Evolutionary conservation across 1,140 invertebrate species (phyloP), one percentile per base, ranked within the genome.

Genomic region (Bombus balteatus): DNA sequence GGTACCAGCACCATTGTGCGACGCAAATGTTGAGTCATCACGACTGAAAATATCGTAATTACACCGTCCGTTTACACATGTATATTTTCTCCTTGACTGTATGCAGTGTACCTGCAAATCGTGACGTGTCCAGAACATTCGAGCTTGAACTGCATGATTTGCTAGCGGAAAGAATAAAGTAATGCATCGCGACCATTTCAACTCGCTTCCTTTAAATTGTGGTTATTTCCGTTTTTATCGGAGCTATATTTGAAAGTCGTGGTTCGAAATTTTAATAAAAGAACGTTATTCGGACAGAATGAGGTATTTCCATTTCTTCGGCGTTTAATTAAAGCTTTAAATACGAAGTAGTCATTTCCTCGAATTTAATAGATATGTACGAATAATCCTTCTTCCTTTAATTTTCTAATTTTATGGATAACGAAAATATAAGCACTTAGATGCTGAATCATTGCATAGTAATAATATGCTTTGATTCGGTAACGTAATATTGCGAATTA

Each of bases 21-120:
- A 83, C 82, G 86, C 75, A 88, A 78, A 71, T 82, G 89, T 90
- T 90, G 89, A 90, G 70, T 90, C 89, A 90, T 77, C 66, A 41
- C 32, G 5, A 34, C 88, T 82, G 65, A 62, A 87, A 89, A 89
- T 84, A 89, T 87, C 81, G 68, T 81, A 85, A 84, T 87, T 81
- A 81, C 77, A 74, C 53, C 41, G 32, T 37, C 28, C 53, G 18
- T 22, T 2, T 37, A 70, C 37, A 43, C 15, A 79, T 37, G 41
- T 32, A 41, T 41, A 65, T 57, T 76, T 70, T 68, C 79, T 53
- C 37, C 34, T 79, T 70, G 39, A 4, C 41, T 53, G 65, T 66
- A n/a, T 47, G 37, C 18, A 22, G 39, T 32, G 32, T 66, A 66
- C 71, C 47, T 43, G 32, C 59, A 12, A 47, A 37, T 34, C 57